These are phyloP conservation scores for Andrena camellia DNA, from an alignment of 2,888 invertebrate genomes.

Conservation along the genomic window DNA sequence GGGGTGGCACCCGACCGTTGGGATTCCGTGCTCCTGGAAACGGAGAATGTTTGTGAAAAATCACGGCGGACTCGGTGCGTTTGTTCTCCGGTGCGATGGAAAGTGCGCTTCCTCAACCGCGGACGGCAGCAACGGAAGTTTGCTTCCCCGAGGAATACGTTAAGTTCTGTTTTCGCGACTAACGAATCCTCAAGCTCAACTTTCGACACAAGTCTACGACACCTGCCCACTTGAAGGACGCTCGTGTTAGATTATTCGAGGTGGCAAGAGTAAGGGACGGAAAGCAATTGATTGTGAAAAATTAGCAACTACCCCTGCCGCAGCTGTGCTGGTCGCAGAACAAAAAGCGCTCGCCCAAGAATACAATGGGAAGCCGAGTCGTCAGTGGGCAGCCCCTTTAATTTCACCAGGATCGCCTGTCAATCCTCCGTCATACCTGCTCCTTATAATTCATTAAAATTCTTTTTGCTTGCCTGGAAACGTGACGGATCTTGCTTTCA, in stretches of 20 bases:
- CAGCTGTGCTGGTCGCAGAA: not conserved
- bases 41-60: not conserved
- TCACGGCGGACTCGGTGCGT: not conserved
- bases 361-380: constrained; percentile 50
- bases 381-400: constrained; percentile 60
- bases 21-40: not conserved
- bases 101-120: not conserved
- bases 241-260: no score
- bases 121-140: not conserved
- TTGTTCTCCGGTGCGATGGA: not conserved
- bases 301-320: constrained; percentile 25
- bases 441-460: constrained; percentile 85
- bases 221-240: no score
- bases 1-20: not conserved
- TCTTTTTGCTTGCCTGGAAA: constrained; percentile 83
- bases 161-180: not conserved
- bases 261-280: no score
- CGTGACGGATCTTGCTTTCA: constrained; percentile 85
- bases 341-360: constrained; percentile 39
- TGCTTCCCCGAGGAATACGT: not conserved
- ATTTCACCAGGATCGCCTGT: constrained; percentile 63
- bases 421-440: constrained; percentile 71
- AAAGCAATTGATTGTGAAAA: constrained; percentile 28
- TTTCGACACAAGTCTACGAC: no score
- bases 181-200: not conserved